Evolutionary conservation across 2,888 invertebrate genomes (phyloP).

Genomic region (Drosophila quinaria): DNA sequence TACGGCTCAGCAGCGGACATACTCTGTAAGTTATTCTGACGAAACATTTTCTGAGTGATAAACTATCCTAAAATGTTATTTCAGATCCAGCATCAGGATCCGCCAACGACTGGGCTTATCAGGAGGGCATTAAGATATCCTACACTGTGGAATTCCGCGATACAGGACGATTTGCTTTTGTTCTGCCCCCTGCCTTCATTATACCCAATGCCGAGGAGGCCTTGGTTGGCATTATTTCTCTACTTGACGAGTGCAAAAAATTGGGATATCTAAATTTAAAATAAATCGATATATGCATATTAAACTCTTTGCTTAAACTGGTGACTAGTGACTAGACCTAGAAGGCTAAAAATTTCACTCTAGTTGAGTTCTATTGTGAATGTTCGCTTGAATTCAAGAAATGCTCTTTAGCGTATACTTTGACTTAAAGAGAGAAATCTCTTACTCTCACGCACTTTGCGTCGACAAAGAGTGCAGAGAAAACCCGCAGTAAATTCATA

Average conservation of each 20-base stretch:
- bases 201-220: slow-evolving; percentile 88
- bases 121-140: slow-evolving; percentile 86
- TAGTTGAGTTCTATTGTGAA: too few relatives aligned
- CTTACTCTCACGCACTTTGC: too few relatives aligned
- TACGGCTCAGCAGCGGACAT: slow-evolving; percentile 87
- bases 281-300: slow-evolving; percentile 15
- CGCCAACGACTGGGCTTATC: slow-evolving; percentile 87
- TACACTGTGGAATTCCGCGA: slow-evolving; percentile 88
- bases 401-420: too few relatives aligned
- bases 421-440: too few relatives aligned
- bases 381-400: too few relatives aligned
- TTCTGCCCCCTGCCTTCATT: slow-evolving; percentile 89
- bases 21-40: slow-evolving; percentile 85
- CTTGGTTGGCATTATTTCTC: slow-evolving; percentile 86
- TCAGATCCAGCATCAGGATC: slow-evolving; percentile 84
- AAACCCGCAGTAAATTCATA: too few relatives aligned
- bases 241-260: slow-evolving; percentile 83
- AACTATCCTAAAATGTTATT: background rate
- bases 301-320: too few relatives aligned
- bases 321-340: too few relatives aligned
- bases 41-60: background rate
- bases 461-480: too few relatives aligned
- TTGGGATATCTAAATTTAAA: slow-evolving; percentile 65
- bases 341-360: too few relatives aligned
- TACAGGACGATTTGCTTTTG: slow-evolving; percentile 89